These are phyloP conservation scores for Esperia sulphurella DNA, from an alignment of 2,888 invertebrate species.

Conservation along the genomic window DNA sequence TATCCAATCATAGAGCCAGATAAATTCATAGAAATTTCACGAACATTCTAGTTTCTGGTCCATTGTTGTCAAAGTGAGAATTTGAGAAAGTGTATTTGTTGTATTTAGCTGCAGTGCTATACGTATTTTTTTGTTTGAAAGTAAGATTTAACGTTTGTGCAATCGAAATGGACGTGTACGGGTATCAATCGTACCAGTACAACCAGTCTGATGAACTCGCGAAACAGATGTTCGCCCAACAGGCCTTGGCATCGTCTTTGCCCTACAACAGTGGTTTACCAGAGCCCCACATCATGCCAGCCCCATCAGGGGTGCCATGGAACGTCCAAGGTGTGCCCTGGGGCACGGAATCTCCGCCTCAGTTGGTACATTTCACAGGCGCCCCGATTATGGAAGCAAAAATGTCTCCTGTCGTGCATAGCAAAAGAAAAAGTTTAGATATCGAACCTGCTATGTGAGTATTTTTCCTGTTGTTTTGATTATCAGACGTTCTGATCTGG, in stretches of 20 bases:
- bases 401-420: conserved; percentile 46
- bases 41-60: conserved; percentile 13
- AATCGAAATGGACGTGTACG: conserved; percentile 59
- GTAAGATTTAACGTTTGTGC: background rate
- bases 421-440: conserved; percentile 67
- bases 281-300: conserved; percentile 57
- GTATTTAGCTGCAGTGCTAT: background rate
- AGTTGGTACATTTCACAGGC: conserved; percentile 69
- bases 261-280: conserved; percentile 36
- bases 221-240: conserved; percentile 63
- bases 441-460: conserved; percentile 75
- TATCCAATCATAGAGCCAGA: background rate
- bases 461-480: too few relatives aligned
- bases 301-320: conserved; percentile 70
- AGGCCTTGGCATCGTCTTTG: conserved; percentile 43
- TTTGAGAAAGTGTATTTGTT: background rate
- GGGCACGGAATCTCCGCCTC: conserved; percentile 65
- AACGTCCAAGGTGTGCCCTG: conserved; percentile 75
- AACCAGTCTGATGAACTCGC: conserved; percentile 58
- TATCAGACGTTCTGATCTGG: too few relatives aligned
- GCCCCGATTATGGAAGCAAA: conserved; percentile 34
- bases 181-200: conserved; percentile 52
- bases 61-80: background rate
- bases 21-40: conserved; percentile 16
- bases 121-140: too few relatives aligned